These are phyloP conservation scores for Epizoanthus fatuus DNA, from an alignment of 92 coral and sea anemone species.

Conservation along the genomic window DNA sequence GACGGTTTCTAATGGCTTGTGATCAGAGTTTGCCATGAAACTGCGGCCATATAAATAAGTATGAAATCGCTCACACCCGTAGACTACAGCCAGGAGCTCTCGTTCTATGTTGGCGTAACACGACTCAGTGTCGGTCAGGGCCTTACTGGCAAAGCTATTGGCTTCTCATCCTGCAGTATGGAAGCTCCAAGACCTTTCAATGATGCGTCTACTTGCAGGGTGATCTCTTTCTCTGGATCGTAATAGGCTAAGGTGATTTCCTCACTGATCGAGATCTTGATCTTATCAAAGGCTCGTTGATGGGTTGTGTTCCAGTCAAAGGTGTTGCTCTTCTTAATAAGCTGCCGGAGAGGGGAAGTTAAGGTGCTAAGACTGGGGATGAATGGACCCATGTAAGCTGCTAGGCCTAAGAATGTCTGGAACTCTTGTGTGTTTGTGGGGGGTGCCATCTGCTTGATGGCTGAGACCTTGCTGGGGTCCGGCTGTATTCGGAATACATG, in stretches of 20 bases:
- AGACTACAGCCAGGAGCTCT: constrained; percentile 59
- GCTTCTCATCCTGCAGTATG: too few species aligned
- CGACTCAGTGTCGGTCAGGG: too few species aligned
- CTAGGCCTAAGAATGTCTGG: constrained; percentile 57
- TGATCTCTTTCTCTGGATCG: too few species aligned
- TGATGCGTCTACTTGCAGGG: too few species aligned
- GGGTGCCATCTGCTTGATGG: background rate
- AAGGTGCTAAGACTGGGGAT: constrained; percentile 62
- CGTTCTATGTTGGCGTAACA: too few species aligned
- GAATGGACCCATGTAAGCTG: constrained; percentile 64
- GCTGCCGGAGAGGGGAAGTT: constrained; percentile 65
- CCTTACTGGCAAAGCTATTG: too few species aligned
- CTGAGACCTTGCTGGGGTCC: too few species aligned
- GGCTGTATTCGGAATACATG: too few species aligned
- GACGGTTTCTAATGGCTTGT: background rate
- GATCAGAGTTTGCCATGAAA: constrained; percentile 27
- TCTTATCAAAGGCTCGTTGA: constrained; percentile 50
- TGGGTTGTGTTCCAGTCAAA: constrained; percentile 50
- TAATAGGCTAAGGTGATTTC: constrained; percentile 35
- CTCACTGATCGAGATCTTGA: constrained; percentile 53
- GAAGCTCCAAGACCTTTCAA: too few species aligned
- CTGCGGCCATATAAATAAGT: constrained; percentile 46
- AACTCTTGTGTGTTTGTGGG: constrained; percentile 57
- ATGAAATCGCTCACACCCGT: constrained; percentile 49
- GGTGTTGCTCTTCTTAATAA: constrained; percentile 41